These are phyloP conservation scores for Kryphioiulus occultus DNA, from an alignment of 2,888 invertebrate species.

Conservation along the genomic window DNA sequence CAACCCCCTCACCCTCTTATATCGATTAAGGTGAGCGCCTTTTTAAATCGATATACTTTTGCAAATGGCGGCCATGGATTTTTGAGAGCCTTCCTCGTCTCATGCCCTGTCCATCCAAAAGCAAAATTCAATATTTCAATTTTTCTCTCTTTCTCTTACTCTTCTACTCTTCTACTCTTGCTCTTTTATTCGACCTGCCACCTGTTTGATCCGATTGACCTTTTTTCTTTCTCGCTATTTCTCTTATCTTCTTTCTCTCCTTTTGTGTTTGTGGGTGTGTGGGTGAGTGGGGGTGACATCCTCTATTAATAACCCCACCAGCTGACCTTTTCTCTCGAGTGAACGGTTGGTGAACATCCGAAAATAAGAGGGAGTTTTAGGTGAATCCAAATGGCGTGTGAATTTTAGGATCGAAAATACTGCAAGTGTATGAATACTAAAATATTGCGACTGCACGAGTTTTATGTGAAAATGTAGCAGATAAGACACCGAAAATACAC, in stretches of 20 bases:
- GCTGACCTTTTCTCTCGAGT: too few species aligned
- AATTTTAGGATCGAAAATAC: too few species aligned
- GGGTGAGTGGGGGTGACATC: too few species aligned
- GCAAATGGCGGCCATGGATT: neutral
- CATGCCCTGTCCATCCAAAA: neutral
- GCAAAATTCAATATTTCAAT: constrained; percentile 2
- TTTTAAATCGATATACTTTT: neutral
- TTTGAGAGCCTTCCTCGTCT: neutral
- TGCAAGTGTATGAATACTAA: too few species aligned
- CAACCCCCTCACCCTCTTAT: neutral
- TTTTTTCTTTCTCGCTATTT: neutral
- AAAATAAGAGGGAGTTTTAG: too few species aligned
- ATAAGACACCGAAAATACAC: too few species aligned
- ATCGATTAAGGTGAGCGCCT: neutral
- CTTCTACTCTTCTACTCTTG: neutral
- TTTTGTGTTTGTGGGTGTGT: too few species aligned
- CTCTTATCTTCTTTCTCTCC: neutral
- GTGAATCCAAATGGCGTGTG: too few species aligned
- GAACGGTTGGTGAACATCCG: too few species aligned
- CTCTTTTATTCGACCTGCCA: neutral
- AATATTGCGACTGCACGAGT: too few species aligned
- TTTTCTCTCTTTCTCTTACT: neutral
- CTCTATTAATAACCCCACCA: too few species aligned
- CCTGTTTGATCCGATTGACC: neutral
- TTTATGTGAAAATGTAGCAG: too few species aligned